Evolutionary conservation across 2,888 invertebrate species (phyloP).

Genomic region (Petrolisthes manimaculis): DNA sequence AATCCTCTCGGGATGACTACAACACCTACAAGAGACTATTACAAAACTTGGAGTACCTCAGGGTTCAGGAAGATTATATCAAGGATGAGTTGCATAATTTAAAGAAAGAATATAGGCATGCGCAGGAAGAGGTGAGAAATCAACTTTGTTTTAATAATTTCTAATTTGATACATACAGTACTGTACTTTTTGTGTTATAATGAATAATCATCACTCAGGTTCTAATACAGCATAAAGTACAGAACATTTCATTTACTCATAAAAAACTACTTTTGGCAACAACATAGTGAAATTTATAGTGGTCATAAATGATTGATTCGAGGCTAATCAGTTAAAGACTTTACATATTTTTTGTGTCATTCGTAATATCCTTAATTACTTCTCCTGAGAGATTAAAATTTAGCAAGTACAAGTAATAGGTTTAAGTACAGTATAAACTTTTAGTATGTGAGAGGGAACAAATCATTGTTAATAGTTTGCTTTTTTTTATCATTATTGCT

Average conservation of each 20-base stretch:
- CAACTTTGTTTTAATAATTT: no score
- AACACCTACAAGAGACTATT: slow-evolving; percentile 97
- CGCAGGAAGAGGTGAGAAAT: slow-evolving; percentile 76
- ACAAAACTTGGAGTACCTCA: slow-evolving; percentile 94
- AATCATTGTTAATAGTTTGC: neutral
- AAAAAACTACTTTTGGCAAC: no score
- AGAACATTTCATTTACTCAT: no score
- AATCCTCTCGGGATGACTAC: slow-evolving; percentile 86
- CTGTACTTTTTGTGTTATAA: no score
- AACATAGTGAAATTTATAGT: no score
- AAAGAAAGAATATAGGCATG: slow-evolving; percentile 98
- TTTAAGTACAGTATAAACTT: neutral
- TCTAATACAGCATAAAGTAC: no score
- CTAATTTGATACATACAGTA: no score
- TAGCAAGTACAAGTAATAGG: neutral
- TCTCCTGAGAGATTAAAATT: neutral
- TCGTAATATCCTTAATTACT: neutral
- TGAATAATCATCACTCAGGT: no score
- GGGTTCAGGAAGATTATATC: slow-evolving; percentile 99
- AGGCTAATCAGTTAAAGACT: no score
- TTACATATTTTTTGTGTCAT: no score
- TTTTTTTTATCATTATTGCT: neutral
- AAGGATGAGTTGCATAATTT: slow-evolving; percentile 99
- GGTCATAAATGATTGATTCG: no score
- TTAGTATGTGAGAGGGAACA: neutral